Evolutionary conservation across 2,888 invertebrate genomes (phyloP), one percentile per base, ranked within the genome.

Genomic region (Rugalucina vietnamica): DNA sequence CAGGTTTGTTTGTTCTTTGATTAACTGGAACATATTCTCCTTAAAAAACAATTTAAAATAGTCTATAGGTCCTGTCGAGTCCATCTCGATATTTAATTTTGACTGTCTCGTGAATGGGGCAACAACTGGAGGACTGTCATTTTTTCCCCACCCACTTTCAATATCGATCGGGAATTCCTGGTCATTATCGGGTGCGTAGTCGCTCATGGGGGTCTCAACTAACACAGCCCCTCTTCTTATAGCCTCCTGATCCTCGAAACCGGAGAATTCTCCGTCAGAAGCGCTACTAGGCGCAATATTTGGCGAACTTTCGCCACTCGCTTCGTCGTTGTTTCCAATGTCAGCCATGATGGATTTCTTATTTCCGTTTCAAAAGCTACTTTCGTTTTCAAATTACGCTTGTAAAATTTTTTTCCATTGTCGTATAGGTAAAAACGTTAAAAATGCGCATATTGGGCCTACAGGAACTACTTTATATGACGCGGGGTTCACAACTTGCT

Each of bases 41-140:
- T 72, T 50, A 24, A 79, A 36, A 72, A 83, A 74, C 21, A 77
- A 49, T 69, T 80, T 80, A 3, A 80, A 69, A 65, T 43, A 84
- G n/a, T 60, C 54, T 39, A 84, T 72, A 14, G 78, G 81, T n/a
- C 39, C 21, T 27, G 18, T 18, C 34, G 21, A 12, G 18, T 57
- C 73, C 60, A 83, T 57, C 36, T 80, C 76, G n/a, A 36, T 24
- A 39, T 76, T 76, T 32, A 84, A 43, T 54, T 74, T 54, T 1
- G 65, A 5, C 39, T 84, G 49, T 14, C 49, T 39, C 4, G 70
- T 74, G 74, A 75, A 82, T 1, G 77, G 74, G 1, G 73, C 65
- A n/a, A 36, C 65, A 36, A 65, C 8, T 1, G 65, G 73, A 37
- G 34, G 37, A 29, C 5, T n/a, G 32, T 80, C 77, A 1, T 72